These are phyloP conservation scores for Solenodon paradoxus DNA, from an alignment of 2,113 vertebrate genomes.

Conservation along the genomic window DNA sequence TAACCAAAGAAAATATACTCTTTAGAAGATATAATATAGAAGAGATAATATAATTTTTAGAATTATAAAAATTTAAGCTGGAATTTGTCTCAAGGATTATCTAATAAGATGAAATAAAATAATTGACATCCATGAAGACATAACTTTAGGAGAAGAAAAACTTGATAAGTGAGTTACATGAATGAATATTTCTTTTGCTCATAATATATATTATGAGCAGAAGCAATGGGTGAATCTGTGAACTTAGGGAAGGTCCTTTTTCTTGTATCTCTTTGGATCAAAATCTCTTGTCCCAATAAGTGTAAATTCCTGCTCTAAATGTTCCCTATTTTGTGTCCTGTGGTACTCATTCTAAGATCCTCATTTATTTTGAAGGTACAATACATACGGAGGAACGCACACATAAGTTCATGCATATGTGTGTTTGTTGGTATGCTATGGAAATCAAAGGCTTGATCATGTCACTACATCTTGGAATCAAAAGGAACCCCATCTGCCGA, in stretches of 20 bases:
- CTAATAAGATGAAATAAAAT: constrained; percentile 29
- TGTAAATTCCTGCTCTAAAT: background rate
- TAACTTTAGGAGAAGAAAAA: background rate
- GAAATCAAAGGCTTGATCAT: background rate
- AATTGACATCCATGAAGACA: background rate
- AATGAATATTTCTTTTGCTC: too few species aligned
- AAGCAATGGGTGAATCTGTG: background rate
- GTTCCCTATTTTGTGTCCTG: background rate
- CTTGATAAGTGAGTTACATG: background rate
- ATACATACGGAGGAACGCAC: too few species aligned
- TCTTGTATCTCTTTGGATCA: background rate
- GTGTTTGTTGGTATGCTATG: background rate
- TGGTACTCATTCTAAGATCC: background rate
- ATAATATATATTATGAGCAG: too few species aligned
- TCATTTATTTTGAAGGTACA: background rate
- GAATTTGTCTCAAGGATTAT: background rate
- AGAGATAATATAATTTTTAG: background rate
- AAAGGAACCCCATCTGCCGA: background rate
- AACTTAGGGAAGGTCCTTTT: background rate
- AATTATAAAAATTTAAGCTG: background rate
- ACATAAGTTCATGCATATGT: too few species aligned
- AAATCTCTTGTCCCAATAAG: background rate
- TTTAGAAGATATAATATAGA: background rate
- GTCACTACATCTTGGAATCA: background rate
- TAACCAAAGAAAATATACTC: too few species aligned